Evolutionary conservation across 2,113 vertebrate genomes (phyloP).

Genomic region (Bujurquina vittata): DNA sequence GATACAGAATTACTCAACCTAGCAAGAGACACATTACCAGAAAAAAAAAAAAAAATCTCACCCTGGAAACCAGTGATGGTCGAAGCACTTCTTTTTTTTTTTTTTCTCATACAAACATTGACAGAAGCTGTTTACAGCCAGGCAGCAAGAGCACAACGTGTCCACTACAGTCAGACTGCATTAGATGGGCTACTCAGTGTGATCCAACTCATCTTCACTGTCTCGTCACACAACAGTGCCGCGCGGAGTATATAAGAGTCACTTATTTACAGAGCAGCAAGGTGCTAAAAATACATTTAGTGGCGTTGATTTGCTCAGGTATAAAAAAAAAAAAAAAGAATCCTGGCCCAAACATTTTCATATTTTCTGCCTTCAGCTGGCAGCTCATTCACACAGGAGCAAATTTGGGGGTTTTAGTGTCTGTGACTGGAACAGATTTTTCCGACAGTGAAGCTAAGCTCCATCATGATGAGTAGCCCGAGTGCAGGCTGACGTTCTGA

Average conservation of each 20-base stretch:
- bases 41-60: slow-evolving; percentile 21
- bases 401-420: slow-evolving; percentile 28
- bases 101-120: slow-evolving; percentile 64
- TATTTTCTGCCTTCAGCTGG: slow-evolving; percentile 25
- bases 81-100: slow-evolving; percentile 55
- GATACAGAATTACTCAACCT: slow-evolving; percentile 64
- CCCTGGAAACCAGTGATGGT: slow-evolving; percentile 51
- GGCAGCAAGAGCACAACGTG: slow-evolving; percentile 60
- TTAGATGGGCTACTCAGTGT: slow-evolving; percentile 44
- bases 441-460: slow-evolving; percentile 58
- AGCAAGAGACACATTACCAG: slow-evolving; percentile 55
- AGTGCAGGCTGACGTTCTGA: slow-evolving; percentile 18
- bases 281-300: slow-evolving; percentile 50
- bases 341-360: not conserved
- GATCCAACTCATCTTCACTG: slow-evolving; percentile 40
- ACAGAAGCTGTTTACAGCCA: slow-evolving; percentile 71
- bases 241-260: not conserved
- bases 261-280: slow-evolving; percentile 60
- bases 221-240: not conserved
- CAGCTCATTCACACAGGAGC: slow-evolving; percentile 9
- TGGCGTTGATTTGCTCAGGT: not conserved
- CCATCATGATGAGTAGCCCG: slow-evolving; percentile 54
- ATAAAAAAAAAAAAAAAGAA: not conserved
- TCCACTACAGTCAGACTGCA: slow-evolving; percentile 40
- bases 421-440: slow-evolving; percentile 37